These are phyloP conservation scores for Chaetophractus vellerosus DNA, from an alignment of 2,797 vertebrate species.

Conservation along the genomic window DNA sequence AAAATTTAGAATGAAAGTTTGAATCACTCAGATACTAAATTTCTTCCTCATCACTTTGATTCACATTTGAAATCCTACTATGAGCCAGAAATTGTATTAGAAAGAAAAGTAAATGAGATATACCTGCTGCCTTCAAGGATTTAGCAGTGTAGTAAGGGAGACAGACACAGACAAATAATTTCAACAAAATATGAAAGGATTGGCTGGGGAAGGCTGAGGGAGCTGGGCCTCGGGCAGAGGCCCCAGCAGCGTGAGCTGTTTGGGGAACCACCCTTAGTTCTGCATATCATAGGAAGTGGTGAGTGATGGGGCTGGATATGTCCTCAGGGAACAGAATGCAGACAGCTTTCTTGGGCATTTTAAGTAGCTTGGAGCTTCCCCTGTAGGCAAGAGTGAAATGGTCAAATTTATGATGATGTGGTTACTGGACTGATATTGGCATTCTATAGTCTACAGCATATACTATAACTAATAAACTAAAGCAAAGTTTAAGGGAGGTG, in stretches of 20 bases:
- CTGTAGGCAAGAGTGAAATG: neutral
- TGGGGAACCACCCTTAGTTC: neutral
- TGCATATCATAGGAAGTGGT: neutral
- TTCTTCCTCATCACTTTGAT: neutral
- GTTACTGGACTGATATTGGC: neutral
- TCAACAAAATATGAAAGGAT: neutral
- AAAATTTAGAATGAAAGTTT: neutral
- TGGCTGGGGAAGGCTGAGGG: neutral
- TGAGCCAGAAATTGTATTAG: neutral
- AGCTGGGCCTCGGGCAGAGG: neutral
- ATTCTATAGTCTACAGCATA: neutral
- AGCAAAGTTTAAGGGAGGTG: neutral
- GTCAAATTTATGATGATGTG: neutral
- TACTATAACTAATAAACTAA: neutral
- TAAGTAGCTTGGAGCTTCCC: neutral
- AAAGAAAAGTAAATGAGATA: slow-evolving; percentile 57
- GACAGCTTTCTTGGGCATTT: neutral
- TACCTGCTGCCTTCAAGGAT: slow-evolving; percentile 29
- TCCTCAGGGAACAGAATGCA: neutral
- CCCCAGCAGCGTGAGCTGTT: neutral
- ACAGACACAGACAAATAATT: neutral
- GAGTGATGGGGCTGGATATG: neutral
- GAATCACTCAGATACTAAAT: neutral
- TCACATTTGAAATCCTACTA: slow-evolving; percentile 27
- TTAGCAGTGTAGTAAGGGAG: neutral